A percentile compares a stretch with the other conserved stretches of the same genome.
Evolutionary conservation across 53 echinoderm and acorn worm species (phyloP).

Genomic region (Paracentrotus lividus): DNA sequence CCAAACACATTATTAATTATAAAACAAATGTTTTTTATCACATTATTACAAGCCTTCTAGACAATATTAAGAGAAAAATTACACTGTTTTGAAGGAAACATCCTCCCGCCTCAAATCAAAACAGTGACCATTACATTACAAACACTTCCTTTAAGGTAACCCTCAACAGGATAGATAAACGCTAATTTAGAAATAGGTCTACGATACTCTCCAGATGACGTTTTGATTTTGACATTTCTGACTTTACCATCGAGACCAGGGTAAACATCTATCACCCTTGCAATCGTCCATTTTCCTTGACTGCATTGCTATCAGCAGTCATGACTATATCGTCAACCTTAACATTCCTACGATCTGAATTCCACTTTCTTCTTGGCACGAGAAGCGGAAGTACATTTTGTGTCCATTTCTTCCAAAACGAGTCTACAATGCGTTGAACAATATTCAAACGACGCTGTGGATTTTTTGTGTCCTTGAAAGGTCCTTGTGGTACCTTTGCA

Average conservation of each 20-base stretch:
- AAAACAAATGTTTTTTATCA: too few species aligned
- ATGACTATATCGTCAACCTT: constrained; percentile 1
- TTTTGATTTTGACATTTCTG: constrained; percentile 73
- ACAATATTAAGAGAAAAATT: too few species aligned
- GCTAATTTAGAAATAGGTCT: constrained; percentile 62
- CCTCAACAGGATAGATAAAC: constrained; percentile 65
- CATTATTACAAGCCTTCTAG: too few species aligned
- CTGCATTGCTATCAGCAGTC: constrained; percentile 1
- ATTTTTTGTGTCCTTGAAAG: constrained; percentile 71
- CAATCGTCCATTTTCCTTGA: constrained; percentile 68
- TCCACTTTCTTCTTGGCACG: constrained; percentile 68
- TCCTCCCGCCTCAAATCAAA: too few species aligned
- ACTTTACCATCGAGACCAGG: constrained; percentile 69
- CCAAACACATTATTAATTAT: too few species aligned
- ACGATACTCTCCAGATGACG: constrained; percentile 53
- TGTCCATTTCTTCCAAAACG: constrained; percentile 73
- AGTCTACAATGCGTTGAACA: constrained; percentile 70
- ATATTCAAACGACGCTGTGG: constrained; percentile 68
- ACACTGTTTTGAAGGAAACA: too few species aligned
- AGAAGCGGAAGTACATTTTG: constrained; percentile 65
- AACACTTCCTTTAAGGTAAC: too few species aligned
- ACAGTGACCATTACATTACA: too few species aligned
- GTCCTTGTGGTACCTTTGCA: constrained; percentile 69
- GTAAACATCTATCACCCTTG: constrained; percentile 64
- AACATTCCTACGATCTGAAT: constrained; percentile 62